Evolutionary conservation across 2,797 vertebrate genomes (phyloP).

Genomic region (Hypotaenidia okinawae): DNA sequence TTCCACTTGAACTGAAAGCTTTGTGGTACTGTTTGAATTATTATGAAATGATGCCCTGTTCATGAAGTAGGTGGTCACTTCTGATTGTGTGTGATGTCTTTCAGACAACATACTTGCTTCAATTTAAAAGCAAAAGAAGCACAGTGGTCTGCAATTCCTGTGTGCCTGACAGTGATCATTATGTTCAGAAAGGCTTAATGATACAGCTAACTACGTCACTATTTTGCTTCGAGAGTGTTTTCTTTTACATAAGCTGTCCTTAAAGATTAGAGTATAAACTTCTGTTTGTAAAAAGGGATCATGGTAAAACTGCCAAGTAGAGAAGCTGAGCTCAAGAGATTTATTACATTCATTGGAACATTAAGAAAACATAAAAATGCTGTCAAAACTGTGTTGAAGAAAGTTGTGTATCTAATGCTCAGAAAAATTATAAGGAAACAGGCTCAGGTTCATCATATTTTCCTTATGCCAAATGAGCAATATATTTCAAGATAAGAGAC

Average conservation of each 20-base stretch:
- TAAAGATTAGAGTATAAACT: slow-evolving; percentile 4
- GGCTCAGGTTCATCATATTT: not conserved
- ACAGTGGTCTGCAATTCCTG: not conserved
- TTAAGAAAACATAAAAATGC: not conserved
- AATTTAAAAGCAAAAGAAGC: not conserved
- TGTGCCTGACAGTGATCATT: not conserved
- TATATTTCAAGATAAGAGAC: not conserved
- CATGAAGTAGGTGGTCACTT: not conserved
- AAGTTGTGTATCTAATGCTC: not conserved
- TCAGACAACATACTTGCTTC: not conserved
- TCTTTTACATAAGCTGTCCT: slow-evolving; percentile 20
- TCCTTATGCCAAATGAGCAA: not conserved
- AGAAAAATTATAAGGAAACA: not conserved
- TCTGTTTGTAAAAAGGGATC: not conserved
- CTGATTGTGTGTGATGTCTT: not conserved
- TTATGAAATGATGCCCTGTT: not conserved
- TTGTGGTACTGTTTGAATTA: not conserved
- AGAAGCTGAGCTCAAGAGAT: not conserved
- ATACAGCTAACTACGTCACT: not conserved
- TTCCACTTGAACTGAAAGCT: not conserved
- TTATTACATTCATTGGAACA: not conserved
- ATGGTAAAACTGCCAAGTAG: not conserved
- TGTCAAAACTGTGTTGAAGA: not conserved
- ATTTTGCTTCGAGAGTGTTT: not conserved
- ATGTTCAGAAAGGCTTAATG: not conserved